Conservation (phyloP, 2,113 vertebrate species). For the Cercopithecus mona region DNA sequence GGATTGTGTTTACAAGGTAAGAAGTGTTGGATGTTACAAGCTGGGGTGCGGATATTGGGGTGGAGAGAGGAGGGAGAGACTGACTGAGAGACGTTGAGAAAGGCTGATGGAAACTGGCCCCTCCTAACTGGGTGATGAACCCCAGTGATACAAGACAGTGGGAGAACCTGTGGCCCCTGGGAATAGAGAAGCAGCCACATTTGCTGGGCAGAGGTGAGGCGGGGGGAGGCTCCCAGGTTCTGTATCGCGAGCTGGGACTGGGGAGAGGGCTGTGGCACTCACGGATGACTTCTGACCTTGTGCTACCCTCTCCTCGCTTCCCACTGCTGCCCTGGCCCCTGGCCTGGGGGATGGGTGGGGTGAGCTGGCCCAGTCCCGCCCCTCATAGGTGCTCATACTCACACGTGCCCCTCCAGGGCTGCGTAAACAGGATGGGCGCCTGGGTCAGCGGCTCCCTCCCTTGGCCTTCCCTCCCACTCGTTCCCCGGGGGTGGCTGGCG, state of each 20-base stretch:
- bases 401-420: not conserved
- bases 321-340: not conserved
- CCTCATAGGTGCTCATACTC: slow-evolving; percentile 18
- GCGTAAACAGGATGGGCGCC: slow-evolving; percentile 65
- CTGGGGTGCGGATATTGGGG: slow-evolving; percentile 50
- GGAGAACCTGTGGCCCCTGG: not conserved
- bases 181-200: not conserved
- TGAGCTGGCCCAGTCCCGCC: not conserved
- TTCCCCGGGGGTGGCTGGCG: slow-evolving; percentile 37
- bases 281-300: not conserved
- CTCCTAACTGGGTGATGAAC: slow-evolving; percentile 57
- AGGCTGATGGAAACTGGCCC: slow-evolving; percentile 67
- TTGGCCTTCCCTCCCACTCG: slow-evolving; percentile 53
- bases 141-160: not conserved
- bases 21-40: slow-evolving; percentile 31
- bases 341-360: not conserved
- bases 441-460: slow-evolving; percentile 59
- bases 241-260: not conserved
- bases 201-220: not conserved
- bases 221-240: not conserved
- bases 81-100: slow-evolving; percentile 66
- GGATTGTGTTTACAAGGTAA: slow-evolving; percentile 39
- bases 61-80: slow-evolving; percentile 44
- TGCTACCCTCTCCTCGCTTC: not conserved
- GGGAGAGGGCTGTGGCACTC: not conserved